These are phyloP conservation scores for Erpetoichthys calabaricus DNA, from an alignment of 2,797 vertebrate genomes.

Conservation along the genomic window DNA sequence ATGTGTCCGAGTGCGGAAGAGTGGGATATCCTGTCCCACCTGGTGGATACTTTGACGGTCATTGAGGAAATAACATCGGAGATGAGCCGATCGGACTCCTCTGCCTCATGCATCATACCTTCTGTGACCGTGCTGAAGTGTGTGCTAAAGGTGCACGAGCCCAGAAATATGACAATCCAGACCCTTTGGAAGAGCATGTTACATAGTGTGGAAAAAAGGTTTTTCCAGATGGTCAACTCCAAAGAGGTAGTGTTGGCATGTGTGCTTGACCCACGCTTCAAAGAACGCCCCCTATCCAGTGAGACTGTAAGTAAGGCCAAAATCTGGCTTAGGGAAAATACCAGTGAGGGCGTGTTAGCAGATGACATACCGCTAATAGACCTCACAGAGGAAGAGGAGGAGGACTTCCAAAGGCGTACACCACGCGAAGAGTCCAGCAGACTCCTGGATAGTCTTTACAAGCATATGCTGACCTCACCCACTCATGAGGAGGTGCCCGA, in stretches of 20 bases:
- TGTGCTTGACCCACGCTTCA: constrained; percentile 16
- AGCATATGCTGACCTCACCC: constrained; percentile 7
- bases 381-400: too few relatives aligned
- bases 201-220: constrained; percentile 9
- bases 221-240: constrained; percentile 6
- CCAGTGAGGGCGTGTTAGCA: too few relatives aligned
- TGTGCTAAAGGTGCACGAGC: constrained; percentile 6
- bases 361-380: too few relatives aligned
- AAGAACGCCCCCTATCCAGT: constrained; percentile 8
- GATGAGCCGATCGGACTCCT: constrained; percentile 15
- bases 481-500: constrained; percentile 6
- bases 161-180: constrained; percentile 3
- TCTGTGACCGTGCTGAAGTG: constrained; percentile 15
- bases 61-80: constrained; percentile 17
- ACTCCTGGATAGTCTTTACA: constrained; percentile 12
- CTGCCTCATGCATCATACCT: constrained; percentile 13
- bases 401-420: constrained; percentile 5
- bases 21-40: constrained; percentile 9
- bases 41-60: constrained; percentile 16
- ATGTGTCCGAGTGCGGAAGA: constrained; percentile 6
- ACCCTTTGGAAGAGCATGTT: constrained; percentile 7
- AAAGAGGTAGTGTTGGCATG: constrained; percentile 15
- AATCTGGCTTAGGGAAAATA: constrained; percentile 1
- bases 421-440: neutral
- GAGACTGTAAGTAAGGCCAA: constrained; percentile 9